Percentiles rank a stretch among this genome's conserved stretches.
Evolutionary conservation across 2,888 invertebrate species (phyloP).

Genomic region (Tridacna crocea): DNA sequence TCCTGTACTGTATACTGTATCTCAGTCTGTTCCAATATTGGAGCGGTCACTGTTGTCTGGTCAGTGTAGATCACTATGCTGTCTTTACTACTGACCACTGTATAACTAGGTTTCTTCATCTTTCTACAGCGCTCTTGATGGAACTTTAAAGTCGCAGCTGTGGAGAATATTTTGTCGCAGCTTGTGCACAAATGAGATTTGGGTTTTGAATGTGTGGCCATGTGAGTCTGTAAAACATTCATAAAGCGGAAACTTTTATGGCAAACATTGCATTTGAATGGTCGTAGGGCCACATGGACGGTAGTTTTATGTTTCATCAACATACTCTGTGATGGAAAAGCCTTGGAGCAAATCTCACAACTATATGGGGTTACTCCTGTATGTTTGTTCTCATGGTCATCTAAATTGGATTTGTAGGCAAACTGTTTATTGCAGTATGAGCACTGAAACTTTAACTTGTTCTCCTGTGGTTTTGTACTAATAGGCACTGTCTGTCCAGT

Average conservation of each 20-base stretch:
- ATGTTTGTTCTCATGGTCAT: slow-evolving; percentile 75
- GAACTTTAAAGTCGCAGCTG: slow-evolving; percentile 58
- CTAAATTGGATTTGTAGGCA: slow-evolving; percentile 64
- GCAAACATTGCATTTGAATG: slow-evolving; percentile 70
- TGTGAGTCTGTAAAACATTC: slow-evolving; percentile 65
- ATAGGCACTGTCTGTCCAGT: too few species aligned
- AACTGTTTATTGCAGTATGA: slow-evolving; percentile 67
- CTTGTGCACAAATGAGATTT: slow-evolving; percentile 64
- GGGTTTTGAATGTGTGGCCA: slow-evolving; percentile 67
- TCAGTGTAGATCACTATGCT: background rate
- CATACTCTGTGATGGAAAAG: slow-evolving; percentile 70
- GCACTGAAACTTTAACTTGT: slow-evolving; percentile 64
- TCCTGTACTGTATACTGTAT: background rate
- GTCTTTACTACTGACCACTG: background rate
- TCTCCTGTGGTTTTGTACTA: background rate
- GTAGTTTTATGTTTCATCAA: slow-evolving; percentile 69
- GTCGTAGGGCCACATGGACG: slow-evolving; percentile 67
- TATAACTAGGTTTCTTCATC: background rate
- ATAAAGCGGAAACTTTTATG: slow-evolving; percentile 71
- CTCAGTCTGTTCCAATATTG: background rate
- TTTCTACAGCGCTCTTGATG: slow-evolving; percentile 36
- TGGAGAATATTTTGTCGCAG: slow-evolving; percentile 64
- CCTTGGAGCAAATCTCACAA: slow-evolving; percentile 68
- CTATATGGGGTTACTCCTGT: slow-evolving; percentile 72
- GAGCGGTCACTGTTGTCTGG: background rate